Percentiles rank a stretch among this genome's conserved stretches.
phyloP scores from a whole-genome alignment of 2,113 vertebrate genomes.

The Solenodon paradoxus region DNA sequence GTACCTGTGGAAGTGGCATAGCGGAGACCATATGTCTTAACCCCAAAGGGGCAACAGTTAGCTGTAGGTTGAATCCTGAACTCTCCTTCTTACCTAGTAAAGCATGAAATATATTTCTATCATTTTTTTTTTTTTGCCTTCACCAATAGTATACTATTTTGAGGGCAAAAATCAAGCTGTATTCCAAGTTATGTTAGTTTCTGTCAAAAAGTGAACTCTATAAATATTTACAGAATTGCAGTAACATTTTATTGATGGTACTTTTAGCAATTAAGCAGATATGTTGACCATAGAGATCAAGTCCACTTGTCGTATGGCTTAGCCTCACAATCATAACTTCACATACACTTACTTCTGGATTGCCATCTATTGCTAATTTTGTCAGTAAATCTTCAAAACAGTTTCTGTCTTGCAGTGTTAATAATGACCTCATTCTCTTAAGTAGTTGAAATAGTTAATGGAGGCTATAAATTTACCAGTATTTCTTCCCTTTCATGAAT shows the following conservation, averaged over 20 bases:
- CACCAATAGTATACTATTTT: background rate
- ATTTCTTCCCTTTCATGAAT: background rate
- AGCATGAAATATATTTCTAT: background rate
- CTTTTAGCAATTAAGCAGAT: background rate
- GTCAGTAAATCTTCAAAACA: conserved; percentile 4
- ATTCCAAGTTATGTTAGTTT: background rate
- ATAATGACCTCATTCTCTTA: background rate
- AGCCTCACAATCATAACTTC: background rate
- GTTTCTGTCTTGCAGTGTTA: background rate
- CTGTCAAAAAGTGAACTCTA: background rate
- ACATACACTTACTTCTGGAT: background rate
- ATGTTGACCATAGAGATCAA: background rate
- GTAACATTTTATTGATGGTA: background rate
- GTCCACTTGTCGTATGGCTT: background rate
- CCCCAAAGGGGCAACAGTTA: background rate
- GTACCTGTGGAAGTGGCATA: background rate
- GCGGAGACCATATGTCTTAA: background rate
- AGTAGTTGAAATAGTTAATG: conserved; percentile 46
- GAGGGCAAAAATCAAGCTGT: background rate
- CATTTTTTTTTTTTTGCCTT: background rate
- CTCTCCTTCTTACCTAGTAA: background rate
- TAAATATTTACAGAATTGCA: background rate
- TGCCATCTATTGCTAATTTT: background rate
- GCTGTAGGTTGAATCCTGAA: background rate
- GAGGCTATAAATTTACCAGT: conserved; percentile 31